Evolutionary conservation across 2,888 invertebrate species (phyloP).

Genomic region (Mesorhabditis spiculigera): DNA sequence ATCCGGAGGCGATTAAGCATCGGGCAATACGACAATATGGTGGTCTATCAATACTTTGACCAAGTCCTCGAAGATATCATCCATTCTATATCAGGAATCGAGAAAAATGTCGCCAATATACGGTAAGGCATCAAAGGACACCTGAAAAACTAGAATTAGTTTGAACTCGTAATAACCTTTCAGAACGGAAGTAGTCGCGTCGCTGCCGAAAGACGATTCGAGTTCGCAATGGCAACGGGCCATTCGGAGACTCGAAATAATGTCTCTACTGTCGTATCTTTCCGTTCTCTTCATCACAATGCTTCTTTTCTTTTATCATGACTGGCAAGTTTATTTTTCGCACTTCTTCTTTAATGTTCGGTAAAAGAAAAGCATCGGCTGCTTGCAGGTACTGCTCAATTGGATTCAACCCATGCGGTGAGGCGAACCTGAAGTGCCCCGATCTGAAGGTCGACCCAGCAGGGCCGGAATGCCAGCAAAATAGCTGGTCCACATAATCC

Average conservation of each 20-base stretch:
- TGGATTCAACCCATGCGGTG: constrained; percentile 52
- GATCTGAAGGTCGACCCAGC: constrained; percentile 43
- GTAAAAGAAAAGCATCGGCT: neutral
- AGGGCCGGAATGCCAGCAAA: constrained; percentile 37
- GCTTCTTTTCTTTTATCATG: constrained; percentile 56
- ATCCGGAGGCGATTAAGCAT: constrained; percentile 47
- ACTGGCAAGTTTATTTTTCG: constrained; percentile 35
- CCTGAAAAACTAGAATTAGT: neutral
- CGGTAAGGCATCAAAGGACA: constrained; percentile 22
- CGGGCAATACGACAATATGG: constrained; percentile 52
- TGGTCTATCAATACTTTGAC: constrained; percentile 54
- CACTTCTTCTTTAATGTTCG: neutral
- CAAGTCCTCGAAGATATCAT: constrained; percentile 50
- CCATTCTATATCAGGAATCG: constrained; percentile 39
- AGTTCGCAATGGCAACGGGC: constrained; percentile 49
- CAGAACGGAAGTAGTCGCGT: constrained; percentile 6
- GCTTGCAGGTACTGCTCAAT: constrained; percentile 49
- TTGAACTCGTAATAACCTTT: neutral
- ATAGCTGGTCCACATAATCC: constrained; percentile 11
- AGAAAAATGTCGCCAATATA: constrained; percentile 42
- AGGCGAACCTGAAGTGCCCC: constrained; percentile 50
- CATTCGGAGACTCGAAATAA: constrained; percentile 50
- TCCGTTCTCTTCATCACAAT: constrained; percentile 47
- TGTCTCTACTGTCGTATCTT: constrained; percentile 55
- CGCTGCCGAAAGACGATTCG: constrained; percentile 33